A percentile compares a stretch with the other conserved stretches of the same genome.
phyloP scores from a whole-genome alignment of 1,140 invertebrate species.

The Helicoverpa armigera region DNA sequence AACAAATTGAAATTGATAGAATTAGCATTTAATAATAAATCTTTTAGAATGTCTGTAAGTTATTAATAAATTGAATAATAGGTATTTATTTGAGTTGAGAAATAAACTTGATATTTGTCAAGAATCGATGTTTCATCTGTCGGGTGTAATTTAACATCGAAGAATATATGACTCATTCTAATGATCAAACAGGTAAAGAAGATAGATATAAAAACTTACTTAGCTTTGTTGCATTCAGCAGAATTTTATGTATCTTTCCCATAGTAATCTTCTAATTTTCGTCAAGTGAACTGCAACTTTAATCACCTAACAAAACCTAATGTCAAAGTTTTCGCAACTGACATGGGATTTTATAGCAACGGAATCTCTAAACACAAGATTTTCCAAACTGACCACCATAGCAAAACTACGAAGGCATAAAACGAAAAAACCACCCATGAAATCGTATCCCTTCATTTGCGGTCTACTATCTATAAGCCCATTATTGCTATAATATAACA shows the following conservation, averaged over 20 bases:
- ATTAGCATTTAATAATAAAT: no score
- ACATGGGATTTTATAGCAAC: no score
- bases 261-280: no score
- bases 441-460: constrained; percentile 46
- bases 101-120: not conserved
- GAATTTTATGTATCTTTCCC: no score
- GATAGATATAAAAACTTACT: no score
- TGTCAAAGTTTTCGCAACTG: no score
- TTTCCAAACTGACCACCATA: not conserved
- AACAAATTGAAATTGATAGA: no score
- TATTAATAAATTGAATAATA: no score
- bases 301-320: no score
- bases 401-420: not conserved
- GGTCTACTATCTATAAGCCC: constrained; percentile 60
- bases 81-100: not conserved
- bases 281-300: no score
- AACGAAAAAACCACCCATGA: constrained; percentile 16
- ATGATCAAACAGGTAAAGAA: not conserved
- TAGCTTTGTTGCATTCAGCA: no score
- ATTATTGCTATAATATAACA: constrained; percentile 80
- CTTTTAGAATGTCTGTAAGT: no score
- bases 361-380: not conserved
- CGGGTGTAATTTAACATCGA: not conserved
- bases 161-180: not conserved
- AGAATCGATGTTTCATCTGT: not conserved